These are phyloP conservation scores for Eristalis pertinax DNA, from an alignment of 2,888 invertebrate species.

Conservation along the genomic window DNA sequence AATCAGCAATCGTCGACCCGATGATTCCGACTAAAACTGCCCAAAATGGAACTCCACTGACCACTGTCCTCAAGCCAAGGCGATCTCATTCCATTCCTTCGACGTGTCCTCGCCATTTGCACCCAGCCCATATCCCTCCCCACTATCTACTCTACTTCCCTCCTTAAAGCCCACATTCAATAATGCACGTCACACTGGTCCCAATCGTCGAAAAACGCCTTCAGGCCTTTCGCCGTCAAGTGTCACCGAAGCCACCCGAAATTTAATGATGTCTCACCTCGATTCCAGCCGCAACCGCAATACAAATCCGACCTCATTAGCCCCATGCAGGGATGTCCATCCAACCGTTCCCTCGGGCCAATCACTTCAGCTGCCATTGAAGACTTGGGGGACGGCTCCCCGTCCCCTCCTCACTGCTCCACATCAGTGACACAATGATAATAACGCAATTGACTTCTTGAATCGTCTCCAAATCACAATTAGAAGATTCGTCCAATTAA, in stretches of 20 bases:
- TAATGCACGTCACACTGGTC: not conserved
- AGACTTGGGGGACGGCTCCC: not conserved
- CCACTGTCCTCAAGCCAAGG: too few relatives aligned
- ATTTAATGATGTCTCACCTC: slow-evolving; percentile 17
- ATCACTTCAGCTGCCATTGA: slow-evolving; percentile 18
- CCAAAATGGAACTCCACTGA: too few relatives aligned
- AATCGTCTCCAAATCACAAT: slow-evolving; percentile 65
- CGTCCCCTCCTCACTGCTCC: not conserved
- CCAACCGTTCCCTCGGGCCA: slow-evolving; percentile 26
- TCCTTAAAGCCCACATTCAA: not conserved
- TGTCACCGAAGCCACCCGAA: not conserved
- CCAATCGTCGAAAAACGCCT: not conserved
- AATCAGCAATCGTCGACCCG: too few relatives aligned
- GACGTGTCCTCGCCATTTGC: too few relatives aligned
- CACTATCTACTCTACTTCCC: not conserved
- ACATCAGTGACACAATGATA: slow-evolving; percentile 15
- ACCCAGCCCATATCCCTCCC: not conserved
- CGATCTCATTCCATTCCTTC: too few relatives aligned
- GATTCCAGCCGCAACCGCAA: slow-evolving; percentile 4
- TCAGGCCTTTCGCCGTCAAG: not conserved
- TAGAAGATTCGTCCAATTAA: slow-evolving; percentile 68
- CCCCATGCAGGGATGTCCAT: slow-evolving; percentile 24
- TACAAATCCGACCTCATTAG: slow-evolving; percentile 51
- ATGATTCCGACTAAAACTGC: too few relatives aligned
- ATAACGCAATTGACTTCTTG: slow-evolving; percentile 65